Evolutionary conservation across 2,888 invertebrate species (phyloP).

Genomic region (Entomobrya multifasciata): DNA sequence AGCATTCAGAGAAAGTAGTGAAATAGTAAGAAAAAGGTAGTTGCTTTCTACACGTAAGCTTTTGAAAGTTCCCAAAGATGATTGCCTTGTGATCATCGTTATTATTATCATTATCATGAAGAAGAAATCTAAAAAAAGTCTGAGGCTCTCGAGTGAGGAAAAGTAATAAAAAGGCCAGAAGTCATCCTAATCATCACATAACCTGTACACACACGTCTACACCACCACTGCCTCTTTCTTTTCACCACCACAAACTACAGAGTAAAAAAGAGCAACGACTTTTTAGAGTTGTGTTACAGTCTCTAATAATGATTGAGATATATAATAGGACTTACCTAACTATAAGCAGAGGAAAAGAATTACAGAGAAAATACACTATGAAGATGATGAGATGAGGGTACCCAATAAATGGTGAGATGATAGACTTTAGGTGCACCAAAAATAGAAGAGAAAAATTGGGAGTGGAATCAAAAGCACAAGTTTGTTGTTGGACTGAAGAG

Average conservation of each 20-base stretch:
- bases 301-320: too few relatives aligned
- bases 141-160: neutral
- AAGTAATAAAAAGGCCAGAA: slow-evolving; percentile 36
- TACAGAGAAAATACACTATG: slow-evolving; percentile 1
- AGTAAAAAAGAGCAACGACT: too few relatives aligned
- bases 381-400: slow-evolving; percentile 21
- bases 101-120: neutral
- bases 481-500: slow-evolving; percentile 28
- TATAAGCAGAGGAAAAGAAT: neutral
- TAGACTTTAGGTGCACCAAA: neutral
- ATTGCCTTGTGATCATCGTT: slow-evolving; percentile 1
- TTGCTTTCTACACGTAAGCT: too few relatives aligned
- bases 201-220: neutral
- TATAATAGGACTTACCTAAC: neutral
- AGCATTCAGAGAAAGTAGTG: slow-evolving; percentile 12
- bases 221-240: neutral
- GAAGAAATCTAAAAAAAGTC: neutral
- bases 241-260: too few relatives aligned
- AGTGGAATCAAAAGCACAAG: slow-evolving; percentile 34
- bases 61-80: neutral
- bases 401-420: slow-evolving; percentile 29
- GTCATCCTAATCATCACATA: slow-evolving; percentile 31
- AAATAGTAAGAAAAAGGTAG: too few relatives aligned
- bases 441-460: neutral
- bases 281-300: too few relatives aligned